phyloP scores from a whole-genome alignment of 2,113 vertebrate species.

The Mustela lutreola region DNA sequence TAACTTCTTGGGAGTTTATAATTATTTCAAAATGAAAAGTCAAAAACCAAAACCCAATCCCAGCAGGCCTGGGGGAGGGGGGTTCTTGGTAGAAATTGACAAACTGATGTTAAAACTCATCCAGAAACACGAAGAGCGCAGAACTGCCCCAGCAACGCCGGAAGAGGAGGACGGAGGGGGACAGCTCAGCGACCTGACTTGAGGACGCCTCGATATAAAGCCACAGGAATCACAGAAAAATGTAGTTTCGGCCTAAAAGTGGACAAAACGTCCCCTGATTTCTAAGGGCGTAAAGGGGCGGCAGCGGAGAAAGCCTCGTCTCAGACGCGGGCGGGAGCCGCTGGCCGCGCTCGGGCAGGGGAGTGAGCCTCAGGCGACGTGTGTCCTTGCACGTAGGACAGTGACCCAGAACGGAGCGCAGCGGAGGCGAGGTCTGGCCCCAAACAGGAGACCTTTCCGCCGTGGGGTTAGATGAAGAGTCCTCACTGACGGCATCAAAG shows the following conservation, averaged over 20 bases:
- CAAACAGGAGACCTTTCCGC: not conserved
- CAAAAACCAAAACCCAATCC: not conserved
- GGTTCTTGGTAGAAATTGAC: not conserved
- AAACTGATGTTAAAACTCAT: not conserved
- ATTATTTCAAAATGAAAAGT: not conserved
- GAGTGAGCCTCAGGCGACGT: not conserved
- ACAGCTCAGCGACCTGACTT: fast-evolving
- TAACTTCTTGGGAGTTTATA: not conserved
- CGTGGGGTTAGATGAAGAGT: not conserved
- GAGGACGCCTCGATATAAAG: not conserved
- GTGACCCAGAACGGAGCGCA: not conserved
- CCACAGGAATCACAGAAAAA: not conserved
- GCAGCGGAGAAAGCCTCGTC: not conserved
- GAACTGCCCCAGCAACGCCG: not conserved
- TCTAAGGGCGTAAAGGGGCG: not conserved
- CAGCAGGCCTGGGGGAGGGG: not conserved
- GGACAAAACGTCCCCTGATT: not conserved
- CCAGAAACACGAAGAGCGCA: not conserved
- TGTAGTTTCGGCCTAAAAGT: not conserved
- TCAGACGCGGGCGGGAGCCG: fast-evolving
- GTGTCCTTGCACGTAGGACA: not conserved
- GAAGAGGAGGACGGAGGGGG: not conserved
- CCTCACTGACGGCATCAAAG: not conserved
- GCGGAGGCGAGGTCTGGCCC: not conserved
- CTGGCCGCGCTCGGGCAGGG: not conserved